Percentiles rank a stretch among this genome's conserved stretches.
Evolutionary conservation across 1,140 invertebrate species (phyloP).

Genomic region (Drosophila mayri): DNA sequence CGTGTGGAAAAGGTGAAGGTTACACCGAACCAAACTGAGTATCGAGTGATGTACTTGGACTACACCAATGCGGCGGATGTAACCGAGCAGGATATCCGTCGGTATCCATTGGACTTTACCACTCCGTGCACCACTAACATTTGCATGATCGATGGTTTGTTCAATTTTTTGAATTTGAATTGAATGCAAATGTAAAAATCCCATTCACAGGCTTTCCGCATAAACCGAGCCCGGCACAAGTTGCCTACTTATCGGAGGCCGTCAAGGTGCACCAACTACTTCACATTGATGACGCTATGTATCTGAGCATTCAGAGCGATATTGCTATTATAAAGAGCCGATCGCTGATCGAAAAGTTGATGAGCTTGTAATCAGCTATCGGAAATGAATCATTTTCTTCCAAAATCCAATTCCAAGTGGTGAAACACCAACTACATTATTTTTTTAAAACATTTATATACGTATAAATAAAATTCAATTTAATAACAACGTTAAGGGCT

Average conservation of each 20-base stretch:
- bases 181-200: background rate
- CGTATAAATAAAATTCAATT: slow-evolving; percentile 75
- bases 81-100: slow-evolving; percentile 51
- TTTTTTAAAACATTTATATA: slow-evolving; percentile 69
- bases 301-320: slow-evolving; percentile 26
- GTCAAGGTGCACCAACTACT: slow-evolving; percentile 29
- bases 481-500: slow-evolving; percentile 74
- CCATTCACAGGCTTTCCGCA: slow-evolving; percentile 48
- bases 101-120: slow-evolving; percentile 58
- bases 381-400: background rate
- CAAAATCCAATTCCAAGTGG: background rate
- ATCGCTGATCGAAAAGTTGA: slow-evolving; percentile 21
- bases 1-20: slow-evolving; percentile 49
- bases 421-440: slow-evolving; percentile 3
- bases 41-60: slow-evolving; percentile 58
- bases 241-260: slow-evolving; percentile 38
- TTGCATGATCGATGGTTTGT: slow-evolving; percentile 68
- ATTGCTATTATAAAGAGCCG: slow-evolving; percentile 44
- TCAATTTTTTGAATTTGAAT: too few species aligned
- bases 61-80: slow-evolving; percentile 55
- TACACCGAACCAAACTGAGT: slow-evolving; percentile 5
- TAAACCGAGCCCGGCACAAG: slow-evolving; percentile 31
- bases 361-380: slow-evolving; percentile 8
- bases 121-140: slow-evolving; percentile 58
- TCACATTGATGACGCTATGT: slow-evolving; percentile 50